phyloP scores from a whole-genome alignment of 2,797 vertebrate species.

The Tragopan temminckii region DNA sequence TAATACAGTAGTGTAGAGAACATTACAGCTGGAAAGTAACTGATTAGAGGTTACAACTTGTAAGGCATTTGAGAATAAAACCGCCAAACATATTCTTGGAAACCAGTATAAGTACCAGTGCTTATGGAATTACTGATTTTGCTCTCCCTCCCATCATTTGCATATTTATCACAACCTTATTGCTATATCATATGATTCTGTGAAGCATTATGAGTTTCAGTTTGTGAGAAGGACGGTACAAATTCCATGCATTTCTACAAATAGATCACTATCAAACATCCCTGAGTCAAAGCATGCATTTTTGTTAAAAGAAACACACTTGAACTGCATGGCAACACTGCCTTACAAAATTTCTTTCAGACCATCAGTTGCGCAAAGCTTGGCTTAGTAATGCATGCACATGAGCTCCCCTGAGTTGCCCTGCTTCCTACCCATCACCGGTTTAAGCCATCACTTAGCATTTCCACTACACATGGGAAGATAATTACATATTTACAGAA shows the following conservation, averaged over 20 bases:
- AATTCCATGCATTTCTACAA: constrained; percentile 32
- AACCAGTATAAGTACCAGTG: background rate
- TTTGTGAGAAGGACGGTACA: background rate
- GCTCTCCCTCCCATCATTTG: background rate
- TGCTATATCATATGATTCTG: background rate
- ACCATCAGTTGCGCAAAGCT: background rate
- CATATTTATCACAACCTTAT: background rate
- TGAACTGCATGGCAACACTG: background rate
- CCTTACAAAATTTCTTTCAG: background rate
- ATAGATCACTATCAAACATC: constrained; percentile 10
- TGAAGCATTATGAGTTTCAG: background rate
- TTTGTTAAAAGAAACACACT: background rate
- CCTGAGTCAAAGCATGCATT: background rate
- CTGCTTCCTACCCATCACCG: too few species aligned
- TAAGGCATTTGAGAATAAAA: constrained; percentile 35
- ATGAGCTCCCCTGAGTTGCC: too few species aligned
- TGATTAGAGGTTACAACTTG: constrained; percentile 29
- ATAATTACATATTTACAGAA: background rate
- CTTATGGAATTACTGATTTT: background rate
- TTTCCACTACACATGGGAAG: background rate
- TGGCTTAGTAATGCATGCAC: background rate
- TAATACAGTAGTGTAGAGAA: background rate
- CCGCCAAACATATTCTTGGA: background rate
- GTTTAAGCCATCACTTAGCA: too few species aligned
- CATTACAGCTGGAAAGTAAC: background rate